phyloP scores from a whole-genome alignment of 2,888 invertebrate species.

The Ametastegia equiseti region DNA sequence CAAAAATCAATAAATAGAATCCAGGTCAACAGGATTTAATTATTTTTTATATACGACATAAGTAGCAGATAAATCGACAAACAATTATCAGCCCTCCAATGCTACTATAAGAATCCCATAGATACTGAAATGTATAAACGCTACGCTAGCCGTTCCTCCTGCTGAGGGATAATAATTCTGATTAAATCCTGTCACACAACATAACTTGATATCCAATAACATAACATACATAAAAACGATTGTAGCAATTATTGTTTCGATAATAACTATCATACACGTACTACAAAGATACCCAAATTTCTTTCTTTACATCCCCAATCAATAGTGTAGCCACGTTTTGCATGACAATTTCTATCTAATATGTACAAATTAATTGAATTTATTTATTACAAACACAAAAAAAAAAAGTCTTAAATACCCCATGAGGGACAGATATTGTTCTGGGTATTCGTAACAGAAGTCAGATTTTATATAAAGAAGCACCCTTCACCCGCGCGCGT shows the following conservation, averaged over 20 bases:
- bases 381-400: constrained; percentile 15
- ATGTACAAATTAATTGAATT: constrained; percentile 64
- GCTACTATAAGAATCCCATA: constrained; percentile 49
- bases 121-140: constrained; percentile 50
- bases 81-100: constrained; percentile 54
- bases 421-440: not conserved
- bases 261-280: constrained; percentile 54
- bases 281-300: constrained; percentile 56
- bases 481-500: constrained; percentile 35
- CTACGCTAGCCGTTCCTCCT: not conserved
- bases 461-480: constrained; percentile 34
- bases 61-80: constrained; percentile 2
- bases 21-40: not conserved
- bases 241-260: constrained; percentile 51
- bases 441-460: constrained; percentile 6
- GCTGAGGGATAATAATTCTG: constrained; percentile 26
- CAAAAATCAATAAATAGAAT: not conserved
- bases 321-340: constrained; percentile 56
- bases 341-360: constrained; percentile 61
- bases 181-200: constrained; percentile 50
- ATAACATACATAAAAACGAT: constrained; percentile 42
- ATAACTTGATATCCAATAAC: constrained; percentile 38
- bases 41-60: not conserved
- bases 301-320: constrained; percentile 49
- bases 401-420: not conserved